Evolutionary conservation across 2,113 vertebrate genomes (phyloP).

Genomic region (Neotragus pygmaeus): DNA sequence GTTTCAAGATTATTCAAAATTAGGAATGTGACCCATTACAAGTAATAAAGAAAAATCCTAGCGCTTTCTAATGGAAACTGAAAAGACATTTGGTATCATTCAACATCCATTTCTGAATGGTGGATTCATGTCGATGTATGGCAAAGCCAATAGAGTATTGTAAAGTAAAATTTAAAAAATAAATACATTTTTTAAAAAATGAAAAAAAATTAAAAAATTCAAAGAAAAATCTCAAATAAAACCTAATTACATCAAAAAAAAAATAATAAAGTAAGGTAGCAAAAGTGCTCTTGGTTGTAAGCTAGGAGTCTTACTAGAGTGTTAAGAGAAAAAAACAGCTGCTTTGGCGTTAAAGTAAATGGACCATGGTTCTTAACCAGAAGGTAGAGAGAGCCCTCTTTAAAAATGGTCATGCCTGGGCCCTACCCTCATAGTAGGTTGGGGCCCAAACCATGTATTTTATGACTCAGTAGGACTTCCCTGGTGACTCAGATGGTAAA

Average conservation of each 20-base stretch:
- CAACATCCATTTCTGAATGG: not conserved
- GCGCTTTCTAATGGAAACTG: not conserved
- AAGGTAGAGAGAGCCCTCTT: not conserved
- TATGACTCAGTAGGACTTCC: not conserved
- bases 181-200: too few relatives aligned
- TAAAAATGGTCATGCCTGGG: not conserved
- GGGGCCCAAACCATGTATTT: not conserved
- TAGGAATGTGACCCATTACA: not conserved
- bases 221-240: too few relatives aligned
- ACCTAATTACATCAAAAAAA: too few relatives aligned
- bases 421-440: not conserved
- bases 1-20: conserved; percentile 20
- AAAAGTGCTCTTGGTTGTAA: not conserved
- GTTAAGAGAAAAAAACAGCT: not conserved
- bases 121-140: too few relatives aligned
- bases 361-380: not conserved
- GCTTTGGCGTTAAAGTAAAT: not conserved
- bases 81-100: conserved; percentile 15
- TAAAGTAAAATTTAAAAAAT: too few relatives aligned
- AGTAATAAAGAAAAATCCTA: not conserved
- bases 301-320: not conserved
- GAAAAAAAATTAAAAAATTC: too few relatives aligned
- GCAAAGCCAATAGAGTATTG: too few relatives aligned
- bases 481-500: too few relatives aligned
- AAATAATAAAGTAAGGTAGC: not conserved